Percentiles rank a stretch among this genome's conserved stretches.
Evolutionary conservation across 1,140 invertebrate genomes (phyloP).

Genomic region (Hetaerina americana): DNA sequence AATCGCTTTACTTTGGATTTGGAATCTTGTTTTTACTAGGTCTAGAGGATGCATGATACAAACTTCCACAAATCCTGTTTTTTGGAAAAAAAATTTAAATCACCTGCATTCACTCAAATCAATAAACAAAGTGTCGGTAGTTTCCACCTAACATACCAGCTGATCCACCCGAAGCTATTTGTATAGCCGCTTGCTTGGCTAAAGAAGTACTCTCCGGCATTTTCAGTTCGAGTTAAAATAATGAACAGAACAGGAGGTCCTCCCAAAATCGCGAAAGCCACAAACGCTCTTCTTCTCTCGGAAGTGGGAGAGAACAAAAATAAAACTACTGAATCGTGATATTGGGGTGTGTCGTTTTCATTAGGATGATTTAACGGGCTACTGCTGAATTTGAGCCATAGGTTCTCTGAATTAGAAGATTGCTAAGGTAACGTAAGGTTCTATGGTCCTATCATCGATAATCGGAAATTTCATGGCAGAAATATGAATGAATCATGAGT

Average conservation of each 20-base stretch:
- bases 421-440: no score
- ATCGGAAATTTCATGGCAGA: no score
- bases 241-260: background rate
- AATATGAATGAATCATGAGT: no score
- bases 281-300: background rate
- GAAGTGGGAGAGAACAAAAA: background rate
- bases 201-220: constrained; percentile 24
- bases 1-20: constrained; percentile 49
- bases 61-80: constrained; percentile 83
- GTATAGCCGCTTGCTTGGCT: constrained; percentile 59
- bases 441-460: no score
- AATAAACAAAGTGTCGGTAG: background rate
- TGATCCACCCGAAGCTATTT: constrained; percentile 76
- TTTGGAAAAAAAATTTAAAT: constrained; percentile 16
- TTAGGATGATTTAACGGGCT: no score
- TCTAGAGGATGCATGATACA: constrained; percentile 93
- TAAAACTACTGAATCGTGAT: background rate
- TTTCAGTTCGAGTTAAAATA: background rate
- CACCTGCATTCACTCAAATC: background rate
- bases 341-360: background rate
- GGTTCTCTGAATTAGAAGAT: no score
- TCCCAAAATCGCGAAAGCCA: background rate
- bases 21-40: constrained; percentile 78
- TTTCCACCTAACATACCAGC: constrained; percentile 41
- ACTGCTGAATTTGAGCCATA: no score